Evolutionary conservation across 2,888 invertebrate species (phyloP).

Genomic region (Schizaphis graminum): DNA sequence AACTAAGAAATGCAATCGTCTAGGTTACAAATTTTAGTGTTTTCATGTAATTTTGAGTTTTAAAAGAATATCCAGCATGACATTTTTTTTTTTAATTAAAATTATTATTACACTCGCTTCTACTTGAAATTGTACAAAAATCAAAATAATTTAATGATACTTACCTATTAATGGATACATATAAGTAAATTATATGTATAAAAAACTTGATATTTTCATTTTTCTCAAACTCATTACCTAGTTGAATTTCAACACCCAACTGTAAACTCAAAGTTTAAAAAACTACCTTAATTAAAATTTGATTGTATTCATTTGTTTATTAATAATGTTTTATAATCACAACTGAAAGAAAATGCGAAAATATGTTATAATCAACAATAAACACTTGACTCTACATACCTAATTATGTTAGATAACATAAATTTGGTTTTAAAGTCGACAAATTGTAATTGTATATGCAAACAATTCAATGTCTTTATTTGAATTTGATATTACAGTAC

Average conservation of each 20-base stretch:
- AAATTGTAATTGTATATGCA: not conserved
- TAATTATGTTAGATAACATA: not conserved
- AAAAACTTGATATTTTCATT: not conserved
- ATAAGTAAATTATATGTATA: not conserved
- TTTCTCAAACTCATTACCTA: not conserved
- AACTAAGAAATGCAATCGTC: constrained; percentile 34
- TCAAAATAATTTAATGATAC: not conserved
- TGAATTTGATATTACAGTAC: not conserved
- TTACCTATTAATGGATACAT: not conserved
- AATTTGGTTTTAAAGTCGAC: not conserved
- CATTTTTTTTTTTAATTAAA: constrained; percentile 27
- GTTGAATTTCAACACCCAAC: not conserved
- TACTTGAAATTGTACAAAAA: not conserved
- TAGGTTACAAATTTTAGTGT: constrained; percentile 37
- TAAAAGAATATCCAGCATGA: not conserved
- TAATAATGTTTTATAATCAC: not conserved
- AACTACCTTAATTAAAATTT: not conserved
- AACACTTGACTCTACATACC: not conserved
- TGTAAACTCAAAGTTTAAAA: not conserved
- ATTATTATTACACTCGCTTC: not conserved
- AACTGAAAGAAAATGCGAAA: not conserved
- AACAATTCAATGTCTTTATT: not conserved
- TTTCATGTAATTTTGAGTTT: constrained; percentile 34
- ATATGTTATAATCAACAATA: not conserved
- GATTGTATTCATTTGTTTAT: not conserved